Evolutionary conservation across 2,888 invertebrate genomes (phyloP).

Genomic region (Macrophya alboannulata): DNA sequence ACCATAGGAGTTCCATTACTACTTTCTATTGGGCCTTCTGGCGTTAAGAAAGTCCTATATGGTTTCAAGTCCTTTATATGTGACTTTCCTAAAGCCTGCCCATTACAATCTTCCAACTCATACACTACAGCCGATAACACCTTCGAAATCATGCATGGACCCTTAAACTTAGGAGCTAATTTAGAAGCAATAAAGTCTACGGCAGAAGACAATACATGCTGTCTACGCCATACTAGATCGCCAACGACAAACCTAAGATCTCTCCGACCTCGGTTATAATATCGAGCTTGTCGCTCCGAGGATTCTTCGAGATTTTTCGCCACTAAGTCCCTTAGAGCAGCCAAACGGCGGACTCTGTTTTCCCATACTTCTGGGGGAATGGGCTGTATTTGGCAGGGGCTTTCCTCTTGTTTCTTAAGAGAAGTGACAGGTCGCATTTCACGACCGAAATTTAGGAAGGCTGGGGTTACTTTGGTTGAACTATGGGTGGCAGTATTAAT

Average conservation of each 20-base stretch:
- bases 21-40: too few relatives aligned
- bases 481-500: conserved; percentile 62
- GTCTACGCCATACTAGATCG: background rate
- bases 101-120: background rate
- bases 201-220: background rate
- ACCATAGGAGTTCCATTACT: too few relatives aligned
- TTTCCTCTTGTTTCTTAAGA: background rate
- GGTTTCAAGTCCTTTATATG: background rate
- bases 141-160: background rate
- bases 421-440: conserved; percentile 33
- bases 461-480: conserved; percentile 60
- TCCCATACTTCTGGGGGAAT: background rate
- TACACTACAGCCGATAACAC: background rate
- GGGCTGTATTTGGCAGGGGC: background rate
- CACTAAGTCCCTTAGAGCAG: background rate
- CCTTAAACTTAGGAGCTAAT: background rate
- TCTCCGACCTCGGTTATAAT: background rate
- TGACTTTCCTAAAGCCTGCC: background rate
- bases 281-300: background rate
- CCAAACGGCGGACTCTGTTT: background rate
- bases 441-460: conserved; percentile 61
- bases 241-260: background rate
- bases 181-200: background rate
- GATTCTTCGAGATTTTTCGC: background rate
- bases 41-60: background rate